Evolutionary conservation across 2,797 vertebrate genomes (phyloP).

Genomic region (Enteromius treurensis): DNA sequence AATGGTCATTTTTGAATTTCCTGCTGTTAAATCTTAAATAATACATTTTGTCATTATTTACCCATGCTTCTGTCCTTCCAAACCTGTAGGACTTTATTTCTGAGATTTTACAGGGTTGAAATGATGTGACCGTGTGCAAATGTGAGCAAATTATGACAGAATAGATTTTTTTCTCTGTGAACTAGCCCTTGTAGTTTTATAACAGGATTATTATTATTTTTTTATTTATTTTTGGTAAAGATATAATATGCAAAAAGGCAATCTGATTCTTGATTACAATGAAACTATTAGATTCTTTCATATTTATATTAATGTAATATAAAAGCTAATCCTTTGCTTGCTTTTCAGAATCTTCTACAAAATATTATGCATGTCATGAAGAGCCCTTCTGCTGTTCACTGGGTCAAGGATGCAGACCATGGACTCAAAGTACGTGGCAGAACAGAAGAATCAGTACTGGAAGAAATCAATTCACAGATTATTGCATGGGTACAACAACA

Average conservation of each 20-base stretch:
- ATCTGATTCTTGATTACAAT: not conserved
- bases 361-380: conserved; percentile 79
- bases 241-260: not conserved
- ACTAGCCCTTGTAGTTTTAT: not conserved
- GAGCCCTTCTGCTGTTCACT: conserved; percentile 81
- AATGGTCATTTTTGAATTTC: not conserved
- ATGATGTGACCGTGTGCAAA: not conserved
- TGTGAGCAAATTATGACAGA: not conserved
- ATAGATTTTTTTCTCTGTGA: not conserved
- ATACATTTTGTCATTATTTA: not conserved
- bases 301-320: not conserved
- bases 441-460: conserved; percentile 80
- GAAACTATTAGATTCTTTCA: not conserved
- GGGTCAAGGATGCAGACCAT: conserved; percentile 88
- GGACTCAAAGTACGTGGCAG: conserved; percentile 85
- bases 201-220: not conserved
- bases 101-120: not conserved
- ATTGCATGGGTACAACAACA: conserved; percentile 83
- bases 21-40: not conserved
- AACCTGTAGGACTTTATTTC: not conserved
- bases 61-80: not conserved
- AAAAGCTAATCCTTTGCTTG: conserved; percentile 34
- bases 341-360: conserved; percentile 82
- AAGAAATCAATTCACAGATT: conserved; percentile 85
- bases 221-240: not conserved